phyloP scores from a whole-genome alignment of 2,888 invertebrate genomes.

The Cloeon dipterum region DNA sequence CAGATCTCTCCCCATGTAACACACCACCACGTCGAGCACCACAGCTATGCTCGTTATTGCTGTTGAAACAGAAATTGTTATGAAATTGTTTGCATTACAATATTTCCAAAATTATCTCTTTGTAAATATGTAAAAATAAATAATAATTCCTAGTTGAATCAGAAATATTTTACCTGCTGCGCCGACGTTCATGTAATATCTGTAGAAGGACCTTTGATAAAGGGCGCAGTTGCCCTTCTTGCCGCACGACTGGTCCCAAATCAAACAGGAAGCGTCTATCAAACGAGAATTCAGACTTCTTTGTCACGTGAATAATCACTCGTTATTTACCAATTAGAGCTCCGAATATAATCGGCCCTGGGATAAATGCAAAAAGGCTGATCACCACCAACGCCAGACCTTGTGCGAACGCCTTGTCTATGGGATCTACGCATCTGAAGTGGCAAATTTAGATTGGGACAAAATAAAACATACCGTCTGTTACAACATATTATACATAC shows the following conservation, averaged over 20 bases:
- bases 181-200: constrained; percentile 28
- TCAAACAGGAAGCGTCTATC: constrained; percentile 35
- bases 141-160: neutral
- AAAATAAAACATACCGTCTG: neutral
- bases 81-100: constrained; percentile 1
- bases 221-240: constrained; percentile 38
- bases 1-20: constrained; percentile 30
- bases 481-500: too few relatives aligned
- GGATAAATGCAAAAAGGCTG: constrained; percentile 37
- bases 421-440: constrained; percentile 28
- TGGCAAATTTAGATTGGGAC: neutral
- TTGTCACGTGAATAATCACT: neutral
- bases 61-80: too few relatives aligned
- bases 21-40: constrained; percentile 32
- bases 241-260: constrained; percentile 40
- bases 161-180: constrained; percentile 21
- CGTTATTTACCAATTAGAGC: constrained; percentile 23
- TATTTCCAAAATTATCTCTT: too few relatives aligned
- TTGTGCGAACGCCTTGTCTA: constrained; percentile 39
- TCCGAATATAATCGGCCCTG: constrained; percentile 43
- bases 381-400: constrained; percentile 34
- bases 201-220: constrained; percentile 33
- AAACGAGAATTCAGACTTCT: constrained; percentile 6
- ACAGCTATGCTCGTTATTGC: constrained; percentile 30
- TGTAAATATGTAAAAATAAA: too few relatives aligned